These are phyloP conservation scores for Gnathonemus longibarbis DNA, from an alignment of 2,113 vertebrate species.

Conservation along the genomic window DNA sequence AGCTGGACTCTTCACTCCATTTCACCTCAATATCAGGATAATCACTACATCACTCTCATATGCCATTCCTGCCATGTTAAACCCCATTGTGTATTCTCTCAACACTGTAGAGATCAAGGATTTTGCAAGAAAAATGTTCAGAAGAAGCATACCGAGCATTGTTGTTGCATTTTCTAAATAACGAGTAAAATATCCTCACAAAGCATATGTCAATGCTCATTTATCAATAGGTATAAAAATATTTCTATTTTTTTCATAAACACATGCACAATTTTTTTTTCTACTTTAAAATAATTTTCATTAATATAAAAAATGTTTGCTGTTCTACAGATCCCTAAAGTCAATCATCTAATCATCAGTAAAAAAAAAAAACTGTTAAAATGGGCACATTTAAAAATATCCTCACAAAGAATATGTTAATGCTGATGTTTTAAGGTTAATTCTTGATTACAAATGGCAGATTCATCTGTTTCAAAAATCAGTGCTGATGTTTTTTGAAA, in stretches of 20 bases:
- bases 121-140: background rate
- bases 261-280: background rate
- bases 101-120: background rate
- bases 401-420: too few species aligned
- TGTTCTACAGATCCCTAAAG: background rate
- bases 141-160: background rate
- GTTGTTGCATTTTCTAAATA: background rate
- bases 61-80: background rate
- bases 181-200: background rate
- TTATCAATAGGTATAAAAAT: background rate
- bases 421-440: too few species aligned
- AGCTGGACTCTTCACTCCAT: background rate
- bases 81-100: background rate
- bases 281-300: background rate
- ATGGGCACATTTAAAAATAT: background rate
- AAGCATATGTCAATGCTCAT: background rate
- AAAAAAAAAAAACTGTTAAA: background rate
- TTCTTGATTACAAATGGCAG: too few species aligned
- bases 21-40: background rate
- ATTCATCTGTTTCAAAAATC: too few species aligned
- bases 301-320: background rate
- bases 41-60: background rate
- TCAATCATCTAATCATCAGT: background rate
- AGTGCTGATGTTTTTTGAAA: too few species aligned
- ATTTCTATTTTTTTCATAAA: background rate